phyloP scores from a whole-genome alignment of 2,888 invertebrate genomes.

The Dione vanillae region DNA sequence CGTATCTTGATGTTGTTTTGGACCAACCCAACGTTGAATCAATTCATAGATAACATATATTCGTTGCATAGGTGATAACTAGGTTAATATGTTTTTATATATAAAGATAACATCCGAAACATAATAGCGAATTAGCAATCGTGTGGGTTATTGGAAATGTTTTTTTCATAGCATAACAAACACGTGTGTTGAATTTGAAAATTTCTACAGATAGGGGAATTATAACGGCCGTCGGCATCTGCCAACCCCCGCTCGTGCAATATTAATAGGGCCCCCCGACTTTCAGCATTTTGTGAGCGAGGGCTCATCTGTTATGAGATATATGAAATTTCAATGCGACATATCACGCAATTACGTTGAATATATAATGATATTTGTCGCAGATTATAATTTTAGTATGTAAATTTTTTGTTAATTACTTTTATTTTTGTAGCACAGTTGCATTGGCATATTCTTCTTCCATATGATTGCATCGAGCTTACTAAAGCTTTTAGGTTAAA shows the following conservation, averaged over 20 bases:
- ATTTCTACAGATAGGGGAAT: conserved; percentile 75
- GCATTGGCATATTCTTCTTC: background rate
- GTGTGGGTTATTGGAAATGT: conserved; percentile 73
- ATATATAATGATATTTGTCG: conserved; percentile 16
- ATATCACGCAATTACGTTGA: conserved; percentile 55
- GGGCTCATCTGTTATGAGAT: conserved; percentile 58
- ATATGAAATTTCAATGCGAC: conserved; percentile 53
- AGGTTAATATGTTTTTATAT: conserved; percentile 3
- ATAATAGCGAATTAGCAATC: conserved; percentile 53
- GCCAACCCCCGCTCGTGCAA: conserved; percentile 63
- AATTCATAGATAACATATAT: conserved; percentile 6
- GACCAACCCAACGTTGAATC: background rate
- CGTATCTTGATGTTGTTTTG: background rate
- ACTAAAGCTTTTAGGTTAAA: background rate
- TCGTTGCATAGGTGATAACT: conserved; percentile 15
- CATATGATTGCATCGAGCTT: background rate
- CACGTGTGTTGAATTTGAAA: conserved; percentile 78
- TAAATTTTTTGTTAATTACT: background rate
- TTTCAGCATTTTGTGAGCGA: conserved; percentile 50
- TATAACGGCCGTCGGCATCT: conserved; percentile 80
- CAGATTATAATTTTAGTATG: conserved; percentile 11
- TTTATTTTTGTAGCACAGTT: background rate
- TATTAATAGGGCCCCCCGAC: conserved; percentile 53
- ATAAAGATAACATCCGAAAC: conserved; percentile 34
- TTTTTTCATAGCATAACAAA: conserved; percentile 61